phyloP scores from a whole-genome alignment of 2,888 invertebrate species.

The Abrostola triplasia region DNA sequence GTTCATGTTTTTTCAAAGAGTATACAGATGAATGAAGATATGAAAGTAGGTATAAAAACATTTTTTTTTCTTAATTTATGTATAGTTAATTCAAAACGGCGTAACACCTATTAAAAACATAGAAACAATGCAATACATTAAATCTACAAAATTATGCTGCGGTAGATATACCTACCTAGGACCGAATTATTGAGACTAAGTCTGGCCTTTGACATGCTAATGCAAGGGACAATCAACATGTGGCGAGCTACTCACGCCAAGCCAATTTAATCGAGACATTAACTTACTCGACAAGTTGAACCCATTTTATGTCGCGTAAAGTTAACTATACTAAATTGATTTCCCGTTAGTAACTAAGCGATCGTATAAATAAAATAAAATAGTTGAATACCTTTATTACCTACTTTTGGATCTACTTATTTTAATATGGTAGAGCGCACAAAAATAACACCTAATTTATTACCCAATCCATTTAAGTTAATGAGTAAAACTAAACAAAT shows the following conservation, averaged over 20 bases:
- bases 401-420: too few relatives aligned
- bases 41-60: too few relatives aligned
- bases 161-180: constrained; percentile 21
- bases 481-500: neutral
- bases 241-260: constrained; percentile 60
- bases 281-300: constrained; percentile 17
- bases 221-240: constrained; percentile 77
- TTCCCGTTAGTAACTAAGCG: neutral
- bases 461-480: neutral
- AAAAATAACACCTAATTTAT: neutral
- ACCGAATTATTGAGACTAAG: constrained; percentile 75
- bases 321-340: neutral
- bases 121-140: too few relatives aligned
- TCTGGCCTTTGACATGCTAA: constrained; percentile 84
- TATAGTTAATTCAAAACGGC: too few relatives aligned
- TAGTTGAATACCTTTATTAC: neutral
- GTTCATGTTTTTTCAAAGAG: too few relatives aligned
- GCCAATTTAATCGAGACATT: constrained; percentile 44
- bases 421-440: too few relatives aligned
- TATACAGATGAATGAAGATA: too few relatives aligned
- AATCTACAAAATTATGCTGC: too few relatives aligned
- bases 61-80: too few relatives aligned
- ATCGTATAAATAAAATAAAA: neutral
- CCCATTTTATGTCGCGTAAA: constrained; percentile 9
- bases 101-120: too few relatives aligned